A percentile compares a stretch with the other conserved stretches of the same genome.
These are phyloP conservation scores for Cerastis rubricosa DNA, from an alignment of 2,888 invertebrate genomes.

Conservation along the genomic window DNA sequence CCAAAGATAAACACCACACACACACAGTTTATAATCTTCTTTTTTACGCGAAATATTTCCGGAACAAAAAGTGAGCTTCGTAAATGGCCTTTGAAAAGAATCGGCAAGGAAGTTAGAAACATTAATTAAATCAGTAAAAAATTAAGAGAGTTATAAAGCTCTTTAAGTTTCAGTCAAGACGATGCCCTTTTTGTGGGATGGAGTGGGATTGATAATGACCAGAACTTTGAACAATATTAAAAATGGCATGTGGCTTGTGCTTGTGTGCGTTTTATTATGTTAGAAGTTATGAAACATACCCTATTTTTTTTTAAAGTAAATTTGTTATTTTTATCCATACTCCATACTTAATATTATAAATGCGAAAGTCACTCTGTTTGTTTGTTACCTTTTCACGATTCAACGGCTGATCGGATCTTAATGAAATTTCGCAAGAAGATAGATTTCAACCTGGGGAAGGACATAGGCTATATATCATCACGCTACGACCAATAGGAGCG, in stretches of 20 bases:
- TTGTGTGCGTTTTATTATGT: constrained; percentile 11
- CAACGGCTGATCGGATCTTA: no score
- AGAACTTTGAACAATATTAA: constrained; percentile 32
- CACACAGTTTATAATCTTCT: neutral
- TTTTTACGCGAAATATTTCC: constrained; percentile 11
- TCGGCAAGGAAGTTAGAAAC: constrained; percentile 45
- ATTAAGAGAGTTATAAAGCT: constrained; percentile 55
- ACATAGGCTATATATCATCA: no score
- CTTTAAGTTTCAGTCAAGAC: constrained; percentile 49
- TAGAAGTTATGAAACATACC: constrained; percentile 5
- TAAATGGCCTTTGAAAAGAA: constrained; percentile 48
- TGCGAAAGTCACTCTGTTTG: no score
- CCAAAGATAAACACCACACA: neutral
- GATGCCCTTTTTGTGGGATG: constrained; percentile 33
- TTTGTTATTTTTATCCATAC: no score
- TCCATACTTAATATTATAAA: no score
- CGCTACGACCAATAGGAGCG: no score
- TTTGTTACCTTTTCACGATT: no score
- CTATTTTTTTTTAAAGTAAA: no score
- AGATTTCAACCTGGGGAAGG: no score
- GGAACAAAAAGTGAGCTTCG: constrained; percentile 20
- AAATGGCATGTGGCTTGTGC: constrained; percentile 23
- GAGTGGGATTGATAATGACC: constrained; percentile 42
- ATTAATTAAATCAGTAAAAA: constrained; percentile 59
- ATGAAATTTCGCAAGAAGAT: no score